phyloP scores from a whole-genome alignment of 2,113 vertebrate species.

The Neoarius graeffei region DNA sequence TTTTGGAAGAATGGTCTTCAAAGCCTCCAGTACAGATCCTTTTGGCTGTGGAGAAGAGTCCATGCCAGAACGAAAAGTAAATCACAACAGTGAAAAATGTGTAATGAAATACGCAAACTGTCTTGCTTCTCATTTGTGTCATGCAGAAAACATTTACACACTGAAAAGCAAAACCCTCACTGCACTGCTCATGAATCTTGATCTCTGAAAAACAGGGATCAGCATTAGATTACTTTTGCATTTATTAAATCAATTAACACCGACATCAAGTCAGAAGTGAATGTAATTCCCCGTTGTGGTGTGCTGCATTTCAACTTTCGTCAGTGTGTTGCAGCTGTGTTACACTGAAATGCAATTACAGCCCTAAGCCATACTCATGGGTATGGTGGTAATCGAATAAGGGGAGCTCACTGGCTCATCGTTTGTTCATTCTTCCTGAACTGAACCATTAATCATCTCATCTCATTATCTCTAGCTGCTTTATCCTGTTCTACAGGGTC shows the following conservation, averaged over 20 bases:
- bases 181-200: neutral
- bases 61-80: neutral
- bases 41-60: neutral
- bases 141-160: neutral
- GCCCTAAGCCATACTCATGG: neutral
- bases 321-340: neutral
- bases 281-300: neutral
- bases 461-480: too few species aligned
- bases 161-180: neutral
- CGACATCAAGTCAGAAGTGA: neutral
- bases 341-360: constrained; percentile 4
- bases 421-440: neutral
- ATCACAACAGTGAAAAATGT: neutral
- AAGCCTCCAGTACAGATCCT: neutral
- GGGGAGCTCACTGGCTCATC: neutral
- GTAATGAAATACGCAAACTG: neutral
- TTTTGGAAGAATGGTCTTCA: neutral
- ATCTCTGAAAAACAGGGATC: neutral
- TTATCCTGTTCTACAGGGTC: too few species aligned
- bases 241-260: neutral
- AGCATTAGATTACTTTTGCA: neutral
- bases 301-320: neutral
- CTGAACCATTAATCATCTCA: neutral
- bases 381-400: neutral
- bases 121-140: neutral